phyloP scores from a whole-genome alignment of 2,797 vertebrate species.

The Aplochiton taeniatus region DNA sequence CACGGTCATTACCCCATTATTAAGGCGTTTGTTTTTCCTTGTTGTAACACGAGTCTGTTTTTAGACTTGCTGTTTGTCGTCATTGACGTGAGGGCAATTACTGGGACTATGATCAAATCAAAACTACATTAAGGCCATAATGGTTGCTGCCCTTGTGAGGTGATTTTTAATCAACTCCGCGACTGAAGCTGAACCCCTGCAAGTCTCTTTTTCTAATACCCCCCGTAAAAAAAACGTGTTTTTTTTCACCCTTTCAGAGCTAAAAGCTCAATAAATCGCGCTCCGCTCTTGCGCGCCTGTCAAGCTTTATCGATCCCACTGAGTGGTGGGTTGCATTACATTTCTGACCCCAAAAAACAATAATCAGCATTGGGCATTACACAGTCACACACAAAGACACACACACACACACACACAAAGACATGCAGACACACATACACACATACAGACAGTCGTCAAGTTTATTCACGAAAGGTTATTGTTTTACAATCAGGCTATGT shows the following conservation, averaged over 20 bases:
- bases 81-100: constrained; percentile 62
- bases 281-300: constrained; percentile 46
- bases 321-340: constrained; percentile 66
- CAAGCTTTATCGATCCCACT: constrained; percentile 67
- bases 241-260: constrained; percentile 39
- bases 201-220: constrained; percentile 39
- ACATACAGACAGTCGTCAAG: constrained; percentile 47
- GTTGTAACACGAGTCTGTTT: constrained; percentile 13
- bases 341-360: constrained; percentile 58
- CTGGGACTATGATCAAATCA: constrained; percentile 51
- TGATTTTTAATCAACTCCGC: constrained; percentile 46
- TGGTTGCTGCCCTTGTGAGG: constrained; percentile 43
- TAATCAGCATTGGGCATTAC: constrained; percentile 48
- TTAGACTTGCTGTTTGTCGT: constrained; percentile 43
- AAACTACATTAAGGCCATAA: constrained; percentile 50
- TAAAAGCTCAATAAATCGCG: constrained; percentile 72
- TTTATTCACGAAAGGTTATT: constrained; percentile 70
- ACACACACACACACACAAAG: constrained; percentile 6
- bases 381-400: background rate
- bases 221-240: constrained; percentile 39
- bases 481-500: constrained; percentile 64
- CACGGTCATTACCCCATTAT: constrained; percentile 42
- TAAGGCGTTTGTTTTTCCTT: constrained; percentile 36
- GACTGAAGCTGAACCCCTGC: constrained; percentile 3
- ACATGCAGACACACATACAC: constrained; percentile 5